Base-by-base conservation (phyloP, 2,113 vertebrate species). In the Tenebrosternarchus preto region DNA sequence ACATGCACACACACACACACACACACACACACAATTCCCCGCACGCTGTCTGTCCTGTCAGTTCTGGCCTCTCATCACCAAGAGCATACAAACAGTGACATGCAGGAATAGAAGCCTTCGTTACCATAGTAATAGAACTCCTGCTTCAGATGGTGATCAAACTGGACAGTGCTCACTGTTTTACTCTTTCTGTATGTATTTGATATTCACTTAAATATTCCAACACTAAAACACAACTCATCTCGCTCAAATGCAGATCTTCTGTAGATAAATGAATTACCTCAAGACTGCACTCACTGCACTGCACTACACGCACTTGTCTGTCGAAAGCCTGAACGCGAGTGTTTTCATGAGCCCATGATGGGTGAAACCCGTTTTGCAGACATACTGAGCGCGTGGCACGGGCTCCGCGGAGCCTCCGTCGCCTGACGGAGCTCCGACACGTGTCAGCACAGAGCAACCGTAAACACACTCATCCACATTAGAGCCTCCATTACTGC, bases 91-190 rank as follows among this genome's bases (percentile, higher is more conserved):
- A 88, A 88, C 84, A 83, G 84, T 66, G 88, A 78, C 86, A 89
- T 85, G 85, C 87, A 88, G 90, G 90, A 91, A 91, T 88, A 92
- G 90, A 92, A 88, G 84, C 85, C 86, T 87, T 90, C 88, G 91
- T 92, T 93, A 91, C 90, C 91, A 92, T 91, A 92, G 92, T 91
- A 92, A 93, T 90, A 86, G 83, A 68, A 88, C 86, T 88, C 85
- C 81, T 79, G 69, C 85, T 79, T 60, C 67, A 88, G 90, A 90
- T 84, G 86, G 82, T 87, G 89, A 92, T 90, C 84, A 82, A 78
- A 90, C 84, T 84, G 88, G 90, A 92, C 91, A 92, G 89, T 86
- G 86, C 88, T 88, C 75, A 86, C 81, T 68, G 87, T 86, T 86
- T 84, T 86, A 88, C 87, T 86, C 88, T 91, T 91, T 87, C 89